Evolutionary conservation across 2,797 vertebrate species (phyloP), one percentile per base, ranked within the genome.

Genomic region (Cryptoprocta ferox): DNA sequence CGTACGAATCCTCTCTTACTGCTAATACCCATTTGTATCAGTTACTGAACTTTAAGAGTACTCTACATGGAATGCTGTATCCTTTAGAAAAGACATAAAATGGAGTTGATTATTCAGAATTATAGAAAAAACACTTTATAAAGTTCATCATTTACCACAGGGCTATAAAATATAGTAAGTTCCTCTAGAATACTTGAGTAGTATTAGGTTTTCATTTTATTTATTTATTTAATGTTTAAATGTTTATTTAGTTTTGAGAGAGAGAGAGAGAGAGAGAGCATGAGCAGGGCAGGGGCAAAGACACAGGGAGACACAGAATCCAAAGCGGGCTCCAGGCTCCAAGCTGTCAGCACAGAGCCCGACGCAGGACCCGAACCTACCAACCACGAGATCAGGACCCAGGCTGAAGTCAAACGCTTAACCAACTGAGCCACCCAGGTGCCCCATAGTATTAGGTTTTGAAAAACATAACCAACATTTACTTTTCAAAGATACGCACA

Each of bases 51-150:
- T 95, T 96, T 12, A 30, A 70, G 53, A 90, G 42, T 28, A 45
- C 73, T 94, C 68, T 84, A 3, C 48, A 7, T 42, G 71, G 48
- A 96, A 87, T 65, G n/a, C 66, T 70, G 3, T 73, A 35, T 56
- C 32, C 89, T 68, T 91, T 66, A 66, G 45, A 48, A 83, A 96
- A 66, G 15, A 95, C 30, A 53, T 56, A 35, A 79, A 26, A 88
- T 39, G 45, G 66, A 71, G 39, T 59, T 14, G 6, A 59, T 91
- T 78, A 76, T 75, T 97, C 66, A 83, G 70, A 83, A 94, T 95
- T 85, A 39, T 63, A 76, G 56, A 73, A 82, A 48, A 4, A 89
- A 32, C 35, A 83, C 35, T 92, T 83, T 48, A 21, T 96, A 48
- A 92, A 88, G 71, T 90, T 66, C 87, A 63, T 59, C 83, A 91